Percentiles rank a stretch among this genome's conserved stretches.
Conservation (phyloP, 2,797 vertebrate genomes). For the Crossoptilon crossoptilon region DNA sequence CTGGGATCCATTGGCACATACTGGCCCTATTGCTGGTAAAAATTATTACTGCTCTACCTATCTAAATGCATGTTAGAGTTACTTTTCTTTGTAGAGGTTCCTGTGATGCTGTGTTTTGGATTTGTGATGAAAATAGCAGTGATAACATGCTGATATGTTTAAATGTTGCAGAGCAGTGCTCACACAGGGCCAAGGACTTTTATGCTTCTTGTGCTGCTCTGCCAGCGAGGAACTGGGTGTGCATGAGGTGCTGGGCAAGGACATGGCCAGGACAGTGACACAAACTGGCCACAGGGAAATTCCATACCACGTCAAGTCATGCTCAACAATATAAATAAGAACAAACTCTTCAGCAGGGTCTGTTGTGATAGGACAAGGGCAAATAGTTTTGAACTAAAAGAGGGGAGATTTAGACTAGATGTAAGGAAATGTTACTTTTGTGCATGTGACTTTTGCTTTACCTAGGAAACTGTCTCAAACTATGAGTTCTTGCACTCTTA, state of each 20-base stretch:
- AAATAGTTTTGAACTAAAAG: no score
- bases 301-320: neutral
- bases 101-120: neutral
- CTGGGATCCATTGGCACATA: neutral
- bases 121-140: neutral
- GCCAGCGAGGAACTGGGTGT: neutral
- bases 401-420: no score
- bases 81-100: neutral
- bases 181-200: neutral
- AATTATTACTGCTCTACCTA: neutral
- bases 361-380: no score
- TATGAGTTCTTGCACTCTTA: neutral
- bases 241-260: neutral
- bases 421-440: no score
- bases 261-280: neutral
- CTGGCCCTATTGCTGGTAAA: neutral
- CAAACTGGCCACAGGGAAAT: neutral
- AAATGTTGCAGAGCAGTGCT: neutral
- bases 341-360: no score
- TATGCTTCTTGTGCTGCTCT: neutral
- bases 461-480: neutral
- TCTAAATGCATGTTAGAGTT: neutral
- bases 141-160: neutral
- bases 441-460: neutral
- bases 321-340: neutral